These are phyloP conservation scores for Leuciscus idus DNA, from an alignment of 2,113 vertebrate species.

Conservation along the genomic window DNA sequence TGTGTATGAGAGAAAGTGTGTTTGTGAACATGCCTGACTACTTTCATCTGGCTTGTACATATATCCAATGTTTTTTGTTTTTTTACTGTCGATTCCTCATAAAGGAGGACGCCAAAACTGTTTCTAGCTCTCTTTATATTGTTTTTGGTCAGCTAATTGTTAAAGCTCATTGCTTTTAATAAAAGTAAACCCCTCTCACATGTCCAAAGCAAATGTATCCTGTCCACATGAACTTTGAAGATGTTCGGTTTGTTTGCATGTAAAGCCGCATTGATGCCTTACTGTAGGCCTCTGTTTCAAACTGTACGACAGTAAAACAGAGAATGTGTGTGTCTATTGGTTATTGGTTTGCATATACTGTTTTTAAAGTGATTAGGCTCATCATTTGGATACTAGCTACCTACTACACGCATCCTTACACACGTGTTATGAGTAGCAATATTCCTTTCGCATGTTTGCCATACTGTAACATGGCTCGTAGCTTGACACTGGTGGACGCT, in stretches of 20 bases:
- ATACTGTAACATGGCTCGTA: not conserved
- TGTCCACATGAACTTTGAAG: constrained; percentile 5
- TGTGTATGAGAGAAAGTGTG: not conserved
- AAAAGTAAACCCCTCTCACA: constrained; percentile 48
- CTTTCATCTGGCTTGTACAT: constrained; percentile 8
- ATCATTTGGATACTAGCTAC: not conserved
- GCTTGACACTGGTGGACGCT: constrained; percentile 13
- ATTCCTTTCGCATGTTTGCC: constrained; percentile 46
- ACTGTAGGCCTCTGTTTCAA: constrained; percentile 51
- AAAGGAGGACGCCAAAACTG: constrained; percentile 28
- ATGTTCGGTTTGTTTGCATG: constrained; percentile 47
- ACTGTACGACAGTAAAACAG: constrained; percentile 45
- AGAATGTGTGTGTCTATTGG: constrained; percentile 38
- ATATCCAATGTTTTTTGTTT: constrained; percentile 12
- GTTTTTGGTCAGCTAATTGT: not conserved
- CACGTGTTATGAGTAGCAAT: not conserved
- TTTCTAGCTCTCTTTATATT: constrained; percentile 12
- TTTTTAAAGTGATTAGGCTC: not conserved
- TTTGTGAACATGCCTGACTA: not conserved
- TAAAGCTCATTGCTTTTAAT: not conserved
- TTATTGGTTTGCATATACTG: constrained; percentile 2
- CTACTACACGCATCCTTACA: not conserved
- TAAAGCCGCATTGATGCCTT: constrained; percentile 35
- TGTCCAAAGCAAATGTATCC: constrained; percentile 30
- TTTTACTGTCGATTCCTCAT: constrained; percentile 4